Base-by-base conservation (phyloP, 2,888 invertebrate species). In the Hydrotaea cyrtoneurina region DNA sequence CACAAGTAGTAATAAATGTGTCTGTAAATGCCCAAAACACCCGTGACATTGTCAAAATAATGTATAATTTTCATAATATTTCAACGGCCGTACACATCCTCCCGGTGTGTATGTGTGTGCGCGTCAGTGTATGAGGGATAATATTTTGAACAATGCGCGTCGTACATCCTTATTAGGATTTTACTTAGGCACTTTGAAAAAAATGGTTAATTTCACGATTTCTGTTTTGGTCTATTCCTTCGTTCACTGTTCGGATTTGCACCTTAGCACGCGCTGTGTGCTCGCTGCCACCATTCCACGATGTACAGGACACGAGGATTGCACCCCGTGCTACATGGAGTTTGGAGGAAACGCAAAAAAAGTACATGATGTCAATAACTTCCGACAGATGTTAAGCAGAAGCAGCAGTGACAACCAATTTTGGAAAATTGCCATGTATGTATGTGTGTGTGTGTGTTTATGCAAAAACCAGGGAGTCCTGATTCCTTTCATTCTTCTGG, bases 41-140 rank as follows among this genome's bases (percentile, higher is more conserved):
- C 85, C 85, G 85, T 85, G 85, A 85, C 85, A 85, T 82, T 85
- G 85, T 85, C 85, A 85, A 85, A 85, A 85, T 82, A 85, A 85
- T 85, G 79, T 85, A 85, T 85, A 85, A 85, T 85, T 85, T 85
- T 85, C 82, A 85, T 85, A 85, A 85, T 76, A 82, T 82, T 62
- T 77, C 26, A 81, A 76, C 17, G 43, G 13, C 15, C 50, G 50
- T 31, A 36, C 31, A 62, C 62, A 62, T 62, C 62, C 31, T 31
- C 3, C 15, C n/a, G 1, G 59, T 26, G 57, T 64, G 36, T 15
- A 21, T 57, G 23, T 17, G 64, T 36, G 10, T 13, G 43, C 46
- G 69, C 15, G 21, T 10, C 39, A 39, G 39, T 8, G 66, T 66
- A 23, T 53, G 69, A 55, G 64, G 72, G 53, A 77, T 81, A 76